Percentiles rank a stretch among this genome's conserved stretches.
Evolutionary conservation across 2,113 vertebrate genomes (phyloP).

Genomic region (Leucosticte australis): DNA sequence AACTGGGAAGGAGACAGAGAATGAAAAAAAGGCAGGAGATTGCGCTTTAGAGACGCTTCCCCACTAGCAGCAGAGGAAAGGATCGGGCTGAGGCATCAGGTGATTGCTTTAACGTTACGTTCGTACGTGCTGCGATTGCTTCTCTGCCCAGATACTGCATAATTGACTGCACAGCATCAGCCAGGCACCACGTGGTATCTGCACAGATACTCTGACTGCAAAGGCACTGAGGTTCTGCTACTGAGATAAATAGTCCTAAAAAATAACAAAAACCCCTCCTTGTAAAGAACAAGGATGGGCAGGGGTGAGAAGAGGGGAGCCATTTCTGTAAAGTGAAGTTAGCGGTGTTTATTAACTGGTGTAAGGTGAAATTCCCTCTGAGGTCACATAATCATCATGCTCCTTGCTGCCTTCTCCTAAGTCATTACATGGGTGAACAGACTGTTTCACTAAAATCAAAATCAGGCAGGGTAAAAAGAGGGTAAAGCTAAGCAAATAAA

Average conservation of each 20-base stretch:
- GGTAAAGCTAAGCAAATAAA: background rate
- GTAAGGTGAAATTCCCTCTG: background rate
- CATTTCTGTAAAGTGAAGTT: background rate
- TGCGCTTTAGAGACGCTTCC: background rate
- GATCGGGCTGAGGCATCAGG: background rate
- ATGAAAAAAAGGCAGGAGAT: background rate
- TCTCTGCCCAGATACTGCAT: slow-evolving; percentile 71
- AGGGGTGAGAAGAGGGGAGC: background rate
- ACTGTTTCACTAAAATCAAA: background rate
- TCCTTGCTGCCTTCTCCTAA: background rate
- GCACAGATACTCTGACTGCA: background rate
- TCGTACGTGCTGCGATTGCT: background rate
- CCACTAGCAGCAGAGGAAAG: background rate
- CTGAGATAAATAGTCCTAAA: background rate
- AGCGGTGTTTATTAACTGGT: background rate
- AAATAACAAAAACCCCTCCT: background rate
- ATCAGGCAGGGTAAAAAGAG: background rate
- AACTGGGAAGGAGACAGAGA: background rate
- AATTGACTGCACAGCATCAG: slow-evolving; percentile 44
- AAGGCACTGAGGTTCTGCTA: background rate
- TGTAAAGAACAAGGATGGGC: background rate
- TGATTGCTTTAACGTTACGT: background rate
- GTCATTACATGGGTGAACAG: background rate
- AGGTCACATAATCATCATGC: background rate
- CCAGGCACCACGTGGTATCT: slow-evolving; percentile 31